A percentile compares a stretch with the other conserved stretches of the same genome.
These are phyloP conservation scores for Excalfactoria chinensis DNA, from an alignment of 2,113 vertebrate species.

Conservation along the genomic window DNA sequence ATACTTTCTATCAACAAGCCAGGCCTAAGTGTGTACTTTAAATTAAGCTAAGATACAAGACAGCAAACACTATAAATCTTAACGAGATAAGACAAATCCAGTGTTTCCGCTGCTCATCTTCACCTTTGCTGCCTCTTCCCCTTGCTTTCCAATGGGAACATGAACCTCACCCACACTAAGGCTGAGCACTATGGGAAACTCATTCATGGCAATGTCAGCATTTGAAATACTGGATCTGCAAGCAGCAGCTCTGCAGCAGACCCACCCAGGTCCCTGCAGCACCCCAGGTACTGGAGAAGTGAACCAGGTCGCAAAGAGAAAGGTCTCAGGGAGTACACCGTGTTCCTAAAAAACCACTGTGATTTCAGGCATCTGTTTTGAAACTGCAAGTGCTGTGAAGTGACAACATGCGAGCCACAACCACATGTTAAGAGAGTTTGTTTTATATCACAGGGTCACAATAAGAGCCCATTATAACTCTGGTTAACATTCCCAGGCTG, in stretches of 20 bases:
- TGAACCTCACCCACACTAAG: not conserved
- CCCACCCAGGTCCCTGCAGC: not conserved
- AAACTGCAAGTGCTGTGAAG: conserved; percentile 56
- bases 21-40: conserved; percentile 4
- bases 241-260: fast-evolving
- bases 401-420: conserved; percentile 42
- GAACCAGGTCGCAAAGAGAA: not conserved
- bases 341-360: not conserved
- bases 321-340: not conserved
- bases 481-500: not conserved
- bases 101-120: not conserved
- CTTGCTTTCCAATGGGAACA: fast-evolving
- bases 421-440: conserved; percentile 53
- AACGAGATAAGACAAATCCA: not conserved
- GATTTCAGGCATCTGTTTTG: conserved; percentile 36
- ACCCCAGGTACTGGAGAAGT: not conserved
- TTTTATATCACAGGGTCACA: conserved; percentile 62
- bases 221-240: not conserved
- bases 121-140: not conserved
- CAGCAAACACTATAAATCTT: conserved; percentile 34
- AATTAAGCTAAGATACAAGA: not conserved
- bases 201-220: not conserved
- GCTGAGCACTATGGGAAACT: not conserved
- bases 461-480: conserved; percentile 35
- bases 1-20: conserved; percentile 23